phyloP scores from a whole-genome alignment of 2,797 vertebrate species.

The Sylvia borin region DNA sequence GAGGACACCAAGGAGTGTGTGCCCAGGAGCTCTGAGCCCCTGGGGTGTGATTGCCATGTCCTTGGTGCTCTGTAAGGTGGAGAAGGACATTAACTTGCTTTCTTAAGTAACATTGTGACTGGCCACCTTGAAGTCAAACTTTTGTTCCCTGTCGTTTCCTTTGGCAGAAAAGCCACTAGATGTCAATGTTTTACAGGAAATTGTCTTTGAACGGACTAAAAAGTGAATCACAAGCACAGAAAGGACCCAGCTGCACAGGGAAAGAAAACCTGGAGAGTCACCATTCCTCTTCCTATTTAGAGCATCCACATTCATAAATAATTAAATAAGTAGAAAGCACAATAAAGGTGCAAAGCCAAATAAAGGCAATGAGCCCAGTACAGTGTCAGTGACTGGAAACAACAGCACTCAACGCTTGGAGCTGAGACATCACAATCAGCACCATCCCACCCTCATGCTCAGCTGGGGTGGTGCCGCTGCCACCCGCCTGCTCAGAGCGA shows the following conservation, averaged over 20 bases:
- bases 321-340: not conserved
- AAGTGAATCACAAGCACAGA: not conserved
- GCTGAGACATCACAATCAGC: not conserved
- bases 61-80: rapidly evolving
- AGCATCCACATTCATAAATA: not conserved
- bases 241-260: not conserved
- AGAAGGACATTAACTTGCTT: not conserved
- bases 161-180: conserved; percentile 72
- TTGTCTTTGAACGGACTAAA: not conserved
- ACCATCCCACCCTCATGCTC: rapidly evolving
- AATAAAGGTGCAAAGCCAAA: not conserved
- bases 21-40: not conserved
- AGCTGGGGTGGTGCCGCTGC: not conserved
- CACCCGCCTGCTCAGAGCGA: not conserved
- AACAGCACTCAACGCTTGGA: rapidly evolving
- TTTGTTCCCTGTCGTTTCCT: not conserved
- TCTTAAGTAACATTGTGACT: not conserved
- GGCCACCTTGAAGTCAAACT: not conserved
- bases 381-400: not conserved
- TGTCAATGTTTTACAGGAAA: conserved; percentile 77
- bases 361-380: not conserved
- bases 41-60: rapidly evolving
- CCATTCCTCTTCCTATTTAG: not conserved
- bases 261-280: not conserved
- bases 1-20: not conserved